Conservation (phyloP, 2,888 invertebrate species). For the Lissocephala sabroskyi region DNA sequence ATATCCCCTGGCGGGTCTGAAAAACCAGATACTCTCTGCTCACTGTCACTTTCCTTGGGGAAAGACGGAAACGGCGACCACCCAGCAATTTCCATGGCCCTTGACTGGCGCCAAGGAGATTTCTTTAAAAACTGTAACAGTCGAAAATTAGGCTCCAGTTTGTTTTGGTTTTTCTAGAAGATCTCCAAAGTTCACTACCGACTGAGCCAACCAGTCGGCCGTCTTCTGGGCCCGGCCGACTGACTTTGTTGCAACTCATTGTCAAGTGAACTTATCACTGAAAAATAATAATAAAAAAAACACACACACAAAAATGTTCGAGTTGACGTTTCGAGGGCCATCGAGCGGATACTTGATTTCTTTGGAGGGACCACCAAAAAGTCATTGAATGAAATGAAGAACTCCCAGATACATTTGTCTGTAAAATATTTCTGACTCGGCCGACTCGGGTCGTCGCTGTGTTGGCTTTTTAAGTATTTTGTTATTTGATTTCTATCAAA, state of each 20-base stretch:
- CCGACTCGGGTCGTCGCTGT: conserved; percentile 28
- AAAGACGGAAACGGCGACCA: too few relatives aligned
- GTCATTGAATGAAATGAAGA: conserved; percentile 64
- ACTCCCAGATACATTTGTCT: conserved; percentile 41
- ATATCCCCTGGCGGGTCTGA: too few relatives aligned
- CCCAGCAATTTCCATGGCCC: too few relatives aligned
- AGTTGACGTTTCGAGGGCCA: conserved; percentile 65
- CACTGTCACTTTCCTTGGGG: too few relatives aligned
- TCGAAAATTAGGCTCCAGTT: conserved; percentile 41
- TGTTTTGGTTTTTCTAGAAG: neutral
- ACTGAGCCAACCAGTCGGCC: conserved; percentile 21
- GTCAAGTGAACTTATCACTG: conserved; percentile 65
- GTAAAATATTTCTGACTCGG: conserved; percentile 11
- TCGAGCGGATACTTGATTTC: conserved; percentile 64
- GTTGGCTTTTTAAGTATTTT: conserved; percentile 53
- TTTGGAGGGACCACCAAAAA: conserved; percentile 63
- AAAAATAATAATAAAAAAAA: too few relatives aligned
- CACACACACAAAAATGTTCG: conserved; percentile 53
- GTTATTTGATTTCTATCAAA: conserved; percentile 60
- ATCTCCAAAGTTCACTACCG: conserved; percentile 50
- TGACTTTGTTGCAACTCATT: conserved; percentile 61
- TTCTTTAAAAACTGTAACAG: conserved; percentile 49
- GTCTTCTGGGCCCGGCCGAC: conserved; percentile 17
- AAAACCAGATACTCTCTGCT: too few relatives aligned
- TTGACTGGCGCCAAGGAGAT: neutral